Conservation (phyloP, 2,113 vertebrate genomes). For the Pampusana beccarii region DNA sequence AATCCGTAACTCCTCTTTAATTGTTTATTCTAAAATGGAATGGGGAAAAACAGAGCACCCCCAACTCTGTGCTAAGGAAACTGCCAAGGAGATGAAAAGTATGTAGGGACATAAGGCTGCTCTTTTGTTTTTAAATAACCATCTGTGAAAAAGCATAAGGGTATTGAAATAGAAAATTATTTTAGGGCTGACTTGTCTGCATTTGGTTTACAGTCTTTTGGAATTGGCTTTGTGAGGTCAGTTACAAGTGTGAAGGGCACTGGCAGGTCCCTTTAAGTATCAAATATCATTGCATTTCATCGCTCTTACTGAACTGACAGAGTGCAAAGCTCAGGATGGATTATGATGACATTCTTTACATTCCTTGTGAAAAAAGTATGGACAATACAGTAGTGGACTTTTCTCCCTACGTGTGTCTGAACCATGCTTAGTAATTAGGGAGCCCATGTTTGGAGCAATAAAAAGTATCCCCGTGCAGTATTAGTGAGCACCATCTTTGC, state of each 20-base stretch:
- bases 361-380: not conserved
- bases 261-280: not conserved
- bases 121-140: not conserved
- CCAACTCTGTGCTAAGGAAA: not conserved
- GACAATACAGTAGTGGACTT: not conserved
- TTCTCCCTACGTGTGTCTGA: not conserved
- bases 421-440: not conserved
- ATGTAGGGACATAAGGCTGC: not conserved
- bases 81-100: not conserved
- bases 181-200: not conserved
- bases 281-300: not conserved
- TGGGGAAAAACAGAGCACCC: not conserved
- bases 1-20: not conserved
- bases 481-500: not conserved
- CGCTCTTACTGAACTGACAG: not conserved
- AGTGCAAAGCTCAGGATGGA: not conserved
- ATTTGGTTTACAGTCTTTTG: not conserved
- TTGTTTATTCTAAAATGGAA: not conserved
- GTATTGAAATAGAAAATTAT: not conserved
- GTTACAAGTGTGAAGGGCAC: not conserved
- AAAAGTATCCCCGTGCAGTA: not conserved
- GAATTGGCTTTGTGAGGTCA: not conserved
- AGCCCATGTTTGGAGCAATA: not conserved
- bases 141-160: not conserved
- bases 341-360: not conserved